Base-by-base conservation (phyloP, 2,888 invertebrate species). In the Caenorhabditis sp. region DNA sequence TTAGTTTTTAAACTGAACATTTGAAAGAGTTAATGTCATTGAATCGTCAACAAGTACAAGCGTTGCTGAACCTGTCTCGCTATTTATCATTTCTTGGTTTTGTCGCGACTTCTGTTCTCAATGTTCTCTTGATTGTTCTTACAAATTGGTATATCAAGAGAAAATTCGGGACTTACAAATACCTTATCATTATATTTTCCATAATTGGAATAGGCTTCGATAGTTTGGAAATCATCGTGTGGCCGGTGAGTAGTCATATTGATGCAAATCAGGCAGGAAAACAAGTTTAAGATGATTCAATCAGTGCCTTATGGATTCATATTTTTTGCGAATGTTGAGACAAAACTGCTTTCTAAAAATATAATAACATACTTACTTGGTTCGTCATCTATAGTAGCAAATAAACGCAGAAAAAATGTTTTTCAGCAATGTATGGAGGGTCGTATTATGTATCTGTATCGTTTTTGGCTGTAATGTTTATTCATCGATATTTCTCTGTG, bases 151-250 rank as follows among this genome's bases (percentile, higher is more conserved):
- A 25, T 25, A 57, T 64, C 36, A 69, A 64, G 36, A 31, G 52
- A 50, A 63, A 69, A 12, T 69, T 69, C 52, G 69, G 69, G 38
- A 53, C 43, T 2, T 68, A 63, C 23, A 63, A 10, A 23, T 43
- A 54, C 7, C 63, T 68, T 0, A 21, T 68, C 49, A 21, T 63
- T 20, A 27, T 63, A 0, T 68, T 63, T 17, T 26, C 67, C 14
- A 25, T 21, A 0, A 25, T 68, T 7, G 67, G 67, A 12, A 68
- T 68, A 7, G 36, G 36, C 10, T 68, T 68, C 26, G 52, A 62
- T 12, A 27, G 61, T 0, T 31, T 63, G 23, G 67, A 62, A 27
- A 38, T 67, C 1, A 8, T 62, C 5, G 1, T 67, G 31, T 58
- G 52, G 23, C 62, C 67, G 58, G 67, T 67, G n/a, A 57, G 23